These are phyloP conservation scores for Apodemia duryi DNA, from an alignment of 2,888 invertebrate species.

Conservation along the genomic window DNA sequence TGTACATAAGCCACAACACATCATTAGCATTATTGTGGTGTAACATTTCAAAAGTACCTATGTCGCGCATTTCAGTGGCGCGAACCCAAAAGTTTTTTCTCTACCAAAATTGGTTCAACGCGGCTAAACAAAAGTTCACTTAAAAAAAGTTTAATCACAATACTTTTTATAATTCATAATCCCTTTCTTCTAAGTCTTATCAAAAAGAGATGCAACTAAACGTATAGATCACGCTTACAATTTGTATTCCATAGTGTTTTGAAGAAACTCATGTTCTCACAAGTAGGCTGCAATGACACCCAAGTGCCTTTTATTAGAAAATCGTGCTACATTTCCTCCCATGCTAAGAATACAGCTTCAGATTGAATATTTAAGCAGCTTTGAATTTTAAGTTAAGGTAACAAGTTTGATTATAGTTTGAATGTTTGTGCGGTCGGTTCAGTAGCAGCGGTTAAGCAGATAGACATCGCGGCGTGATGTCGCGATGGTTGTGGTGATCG, in stretches of 20 bases:
- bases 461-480: constrained; percentile 65
- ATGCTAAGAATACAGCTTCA: constrained; percentile 24
- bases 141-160: too few species aligned
- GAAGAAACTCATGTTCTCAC: constrained; percentile 31
- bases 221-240: constrained; percentile 18
- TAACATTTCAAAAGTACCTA: too few species aligned
- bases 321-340: constrained; percentile 49
- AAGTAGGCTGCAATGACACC: constrained; percentile 39
- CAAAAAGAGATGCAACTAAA: background rate
- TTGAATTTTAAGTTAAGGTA: constrained; percentile 11
- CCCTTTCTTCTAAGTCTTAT: too few species aligned
- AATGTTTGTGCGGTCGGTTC: constrained; percentile 21
- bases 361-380: constrained; percentile 1
- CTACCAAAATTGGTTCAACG: too few species aligned
- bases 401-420: constrained; percentile 24
- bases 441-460: constrained; percentile 40
- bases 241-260: constrained; percentile 15
- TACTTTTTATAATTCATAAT: too few species aligned
- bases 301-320: constrained; percentile 61
- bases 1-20: too few species aligned
- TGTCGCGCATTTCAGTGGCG: too few species aligned
- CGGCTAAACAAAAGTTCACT: too few species aligned
- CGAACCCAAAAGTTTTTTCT: too few species aligned
- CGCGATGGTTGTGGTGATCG: constrained; percentile 54
- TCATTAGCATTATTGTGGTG: too few species aligned